Conservation (phyloP, 2,113 vertebrate genomes). For the Tetraodon nigroviridis region DNA sequence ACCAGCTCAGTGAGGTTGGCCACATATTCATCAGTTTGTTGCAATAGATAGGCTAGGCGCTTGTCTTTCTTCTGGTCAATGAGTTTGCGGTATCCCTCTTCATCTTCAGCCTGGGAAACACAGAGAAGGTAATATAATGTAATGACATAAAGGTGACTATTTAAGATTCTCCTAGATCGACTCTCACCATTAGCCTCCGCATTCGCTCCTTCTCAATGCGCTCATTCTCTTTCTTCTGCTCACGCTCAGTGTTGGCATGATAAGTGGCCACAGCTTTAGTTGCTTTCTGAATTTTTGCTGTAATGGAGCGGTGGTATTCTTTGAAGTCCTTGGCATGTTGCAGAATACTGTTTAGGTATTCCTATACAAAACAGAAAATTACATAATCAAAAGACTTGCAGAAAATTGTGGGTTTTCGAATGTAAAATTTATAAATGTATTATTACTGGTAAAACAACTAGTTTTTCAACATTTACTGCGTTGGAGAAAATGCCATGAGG, state of each 20-base stretch:
- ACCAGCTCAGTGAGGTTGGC: slow-evolving; percentile 96
- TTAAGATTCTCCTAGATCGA: neutral
- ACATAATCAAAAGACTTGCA: too few relatives aligned
- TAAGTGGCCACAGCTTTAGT: slow-evolving; percentile 95
- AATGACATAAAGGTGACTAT: neutral
- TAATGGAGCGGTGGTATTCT: slow-evolving; percentile 94
- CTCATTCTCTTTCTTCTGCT: slow-evolving; percentile 98
- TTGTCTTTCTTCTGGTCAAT: slow-evolving; percentile 99
- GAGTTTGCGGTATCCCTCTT: slow-evolving; percentile 95
- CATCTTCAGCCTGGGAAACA: slow-evolving; percentile 84
- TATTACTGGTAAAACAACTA: too few relatives aligned
- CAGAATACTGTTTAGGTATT: slow-evolving; percentile 98
- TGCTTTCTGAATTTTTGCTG: slow-evolving; percentile 91
- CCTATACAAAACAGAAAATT: slow-evolving; percentile 62
- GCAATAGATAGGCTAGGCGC: slow-evolving; percentile 92
- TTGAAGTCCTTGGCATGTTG: slow-evolving; percentile 99
- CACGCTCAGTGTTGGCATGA: slow-evolving; percentile 95
- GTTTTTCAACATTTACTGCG: too few relatives aligned
- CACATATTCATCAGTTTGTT: slow-evolving; percentile 97
- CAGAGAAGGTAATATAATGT: neutral
- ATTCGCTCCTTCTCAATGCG: slow-evolving; percentile 97
- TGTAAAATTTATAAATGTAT: too few relatives aligned
- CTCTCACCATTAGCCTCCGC: slow-evolving; percentile 91
- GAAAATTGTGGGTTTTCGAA: too few relatives aligned
- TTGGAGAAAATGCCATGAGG: too few relatives aligned